Evolutionary conservation across 1,140 invertebrate genomes (phyloP), one percentile per base, ranked within the genome.

Genomic region (Eriocheir sinensis): DNA sequence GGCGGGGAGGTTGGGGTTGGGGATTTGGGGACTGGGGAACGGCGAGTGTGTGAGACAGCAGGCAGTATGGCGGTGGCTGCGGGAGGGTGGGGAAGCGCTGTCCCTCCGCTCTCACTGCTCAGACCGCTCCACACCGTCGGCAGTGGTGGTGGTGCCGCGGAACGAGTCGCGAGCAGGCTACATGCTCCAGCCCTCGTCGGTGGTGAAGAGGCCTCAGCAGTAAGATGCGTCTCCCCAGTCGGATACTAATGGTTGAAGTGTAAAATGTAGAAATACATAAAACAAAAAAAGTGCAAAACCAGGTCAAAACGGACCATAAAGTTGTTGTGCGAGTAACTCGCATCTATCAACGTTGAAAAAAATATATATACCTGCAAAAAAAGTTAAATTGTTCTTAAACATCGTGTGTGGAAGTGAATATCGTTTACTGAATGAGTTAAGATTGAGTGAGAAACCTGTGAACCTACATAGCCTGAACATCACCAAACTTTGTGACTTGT

Each of bases 11-110:
- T 4, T 4, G 60, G n/a, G 60, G n/a, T n/a, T n/a, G n/a, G n/a
- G n/a, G n/a, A n/a, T n/a, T n/a, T n/a, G n/a, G n/a, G n/a, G n/a
- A n/a, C n/a, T n/a, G n/a, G n/a, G n/a, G n/a, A n/a, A n/a, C n/a
- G 15, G 44, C 4, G 44, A 48, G 44, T 15, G 44, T 8, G 44
- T 8, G 44, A 48, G 44, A 72, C 21, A 72, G 12, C 12, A 17
- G 36, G 89, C 80, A 92, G 91, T 92, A 85, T 92, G 91, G 91
- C 91, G 91, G 91, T 92, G 91, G 91, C 40, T 80, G 40, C 91
- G 91, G 91, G 91, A 53, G 91, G 41, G 91, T 92, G 91, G 83
- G 60, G 91, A 53, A 92, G 91, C 34, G 91, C 40, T 34, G 80
- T 38, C 85, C 80, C 91, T 92, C 91, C 91, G 72, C 90, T 91